Percentiles rank a stretch among this genome's conserved stretches.
Conservation (phyloP, 2,888 invertebrate species). For the Andrena dorsata region DNA sequence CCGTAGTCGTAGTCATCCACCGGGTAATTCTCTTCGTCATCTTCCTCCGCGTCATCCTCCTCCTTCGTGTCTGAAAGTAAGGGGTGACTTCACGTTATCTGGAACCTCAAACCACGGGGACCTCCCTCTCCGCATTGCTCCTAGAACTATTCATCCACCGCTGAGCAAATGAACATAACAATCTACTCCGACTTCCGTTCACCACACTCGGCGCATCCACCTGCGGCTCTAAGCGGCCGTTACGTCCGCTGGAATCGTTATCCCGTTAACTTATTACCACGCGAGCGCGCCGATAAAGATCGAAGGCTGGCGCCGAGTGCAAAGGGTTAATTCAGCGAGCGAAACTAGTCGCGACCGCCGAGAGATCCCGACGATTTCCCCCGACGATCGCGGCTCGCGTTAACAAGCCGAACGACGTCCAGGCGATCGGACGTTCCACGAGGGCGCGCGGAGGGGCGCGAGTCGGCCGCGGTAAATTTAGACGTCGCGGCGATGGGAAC, state of each 20-base stretch:
- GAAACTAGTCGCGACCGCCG: conserved; percentile 34
- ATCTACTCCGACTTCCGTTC: conserved; percentile 10
- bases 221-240: background rate
- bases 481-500: conserved; percentile 66
- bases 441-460: conserved; percentile 4
- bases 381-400: conserved; percentile 29
- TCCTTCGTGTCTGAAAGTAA: conserved; percentile 72
- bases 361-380: conserved; percentile 1
- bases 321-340: conserved; percentile 47
- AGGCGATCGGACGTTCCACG: conserved; percentile 37
- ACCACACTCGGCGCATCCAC: background rate
- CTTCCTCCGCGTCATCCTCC: conserved; percentile 76
- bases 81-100: background rate
- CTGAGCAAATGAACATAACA: background rate
- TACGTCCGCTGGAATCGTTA: conserved; percentile 22
- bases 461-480: conserved; percentile 68
- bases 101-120: conserved; percentile 14
- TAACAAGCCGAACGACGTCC: conserved; percentile 41
- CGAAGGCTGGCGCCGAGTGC: conserved; percentile 25
- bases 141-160: background rate
- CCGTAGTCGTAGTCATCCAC: conserved; percentile 77
- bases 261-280: conserved; percentile 27
- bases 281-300: conserved; percentile 49
- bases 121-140: background rate
- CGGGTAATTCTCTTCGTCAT: conserved; percentile 77